Evolutionary conservation across 2,797 vertebrate genomes (phyloP).

Genomic region (Spheniscus humboldti): DNA sequence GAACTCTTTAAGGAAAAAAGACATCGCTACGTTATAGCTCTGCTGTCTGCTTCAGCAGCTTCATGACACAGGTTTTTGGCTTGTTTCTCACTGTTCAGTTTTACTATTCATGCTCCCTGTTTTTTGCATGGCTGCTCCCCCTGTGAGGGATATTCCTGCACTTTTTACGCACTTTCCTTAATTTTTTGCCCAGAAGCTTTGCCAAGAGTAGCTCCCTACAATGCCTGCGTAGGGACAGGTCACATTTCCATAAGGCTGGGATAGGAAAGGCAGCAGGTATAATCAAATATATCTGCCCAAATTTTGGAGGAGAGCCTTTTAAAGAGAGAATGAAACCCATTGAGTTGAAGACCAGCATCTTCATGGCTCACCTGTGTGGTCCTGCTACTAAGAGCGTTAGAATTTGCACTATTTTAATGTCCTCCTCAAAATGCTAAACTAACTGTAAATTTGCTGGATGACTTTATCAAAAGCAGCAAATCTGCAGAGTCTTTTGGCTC

Average conservation of each 20-base stretch:
- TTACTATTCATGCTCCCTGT: background rate
- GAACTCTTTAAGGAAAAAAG: background rate
- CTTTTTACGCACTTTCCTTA: background rate
- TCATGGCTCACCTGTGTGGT: background rate
- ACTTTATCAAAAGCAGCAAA: background rate
- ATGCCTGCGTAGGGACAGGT: background rate
- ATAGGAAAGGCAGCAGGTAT: background rate
- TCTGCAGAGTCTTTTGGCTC: background rate
- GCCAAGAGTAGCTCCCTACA: background rate
- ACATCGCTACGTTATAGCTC: background rate
- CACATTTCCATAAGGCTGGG: fast-evolving
- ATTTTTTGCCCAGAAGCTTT: background rate
- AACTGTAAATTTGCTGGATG: background rate
- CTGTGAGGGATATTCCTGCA: background rate
- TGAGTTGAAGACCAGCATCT: background rate
- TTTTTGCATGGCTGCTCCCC: background rate
- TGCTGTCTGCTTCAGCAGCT: background rate
- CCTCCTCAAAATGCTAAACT: background rate
- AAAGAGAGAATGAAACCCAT: background rate
- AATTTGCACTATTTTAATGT: background rate
- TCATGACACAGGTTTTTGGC: fast-evolving
- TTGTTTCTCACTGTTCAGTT: background rate
- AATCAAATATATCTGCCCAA: background rate
- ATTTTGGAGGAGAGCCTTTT: background rate
- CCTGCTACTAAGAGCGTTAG: fast-evolving